Evolutionary conservation across 2,888 invertebrate species (phyloP), one percentile per base, ranked within the genome.

Genomic region (Drosophila quinaria): DNA sequence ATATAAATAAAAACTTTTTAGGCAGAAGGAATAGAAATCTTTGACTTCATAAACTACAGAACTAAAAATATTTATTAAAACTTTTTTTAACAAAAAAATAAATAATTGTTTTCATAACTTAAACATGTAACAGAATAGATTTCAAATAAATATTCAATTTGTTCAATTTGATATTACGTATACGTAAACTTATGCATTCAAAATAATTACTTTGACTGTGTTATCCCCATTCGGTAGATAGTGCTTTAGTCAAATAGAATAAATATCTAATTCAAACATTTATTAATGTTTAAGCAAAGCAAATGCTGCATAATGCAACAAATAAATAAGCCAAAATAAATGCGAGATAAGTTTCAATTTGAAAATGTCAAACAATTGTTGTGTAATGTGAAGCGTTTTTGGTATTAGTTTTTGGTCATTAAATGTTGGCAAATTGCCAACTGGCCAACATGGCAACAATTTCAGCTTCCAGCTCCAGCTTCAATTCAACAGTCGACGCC

Each of bases 381-480:
- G 69, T 55, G 50, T 68, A 64, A 78, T 73, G 69, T 42, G 54
- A 39, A 50, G 9, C 35, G 47, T 52, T 75, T 64, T 69, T 56
- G 74, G 25, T 74, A 70, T 76, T 76, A 76, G 78, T 70, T 70
- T 64, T 76, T 76, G 76, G 70, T 70, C 79, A 76, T 76, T 76
- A 78, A 76, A 78, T 62, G 76, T 65, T 75, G 77, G 71, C 71
- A 22, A 60, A 31, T 49, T 63, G 73, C 74, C 72, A 72, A 54
- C 17, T 39, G 37, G 65, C 51, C 74, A 72, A 37, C 49, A 22
- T 9, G n/a, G 25, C 29, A 42, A 49, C 11, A 44, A 15, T 49
- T 33, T 11, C 63, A 44, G 42, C 39, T 25, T 25, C 25, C 25
- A 25, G 35, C 0, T 29, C 29, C 29, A 29, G 29, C 8, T 29